Conservation (phyloP, 2,888 invertebrate species). For the Tenthredo notha region DNA sequence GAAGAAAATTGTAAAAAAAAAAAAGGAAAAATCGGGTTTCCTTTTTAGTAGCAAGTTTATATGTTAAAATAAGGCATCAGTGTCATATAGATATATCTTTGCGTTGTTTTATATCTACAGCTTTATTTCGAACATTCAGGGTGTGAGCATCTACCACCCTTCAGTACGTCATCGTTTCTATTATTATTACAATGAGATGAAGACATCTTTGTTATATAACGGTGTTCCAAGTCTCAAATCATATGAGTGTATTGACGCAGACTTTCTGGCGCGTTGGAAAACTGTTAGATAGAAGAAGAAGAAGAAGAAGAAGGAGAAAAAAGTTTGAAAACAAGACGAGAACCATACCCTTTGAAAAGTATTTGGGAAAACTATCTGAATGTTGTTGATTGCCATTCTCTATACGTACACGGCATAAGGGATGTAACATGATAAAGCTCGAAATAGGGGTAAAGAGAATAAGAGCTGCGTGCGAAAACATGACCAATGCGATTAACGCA, state of each 20-base stretch:
- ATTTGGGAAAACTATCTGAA: conserved; percentile 57
- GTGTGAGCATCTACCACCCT: background rate
- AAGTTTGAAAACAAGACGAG: conserved; percentile 26
- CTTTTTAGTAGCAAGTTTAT: background rate
- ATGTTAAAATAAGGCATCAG: background rate
- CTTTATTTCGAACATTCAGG: background rate
- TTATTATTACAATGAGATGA: conserved; percentile 12
- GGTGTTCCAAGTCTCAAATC: background rate
- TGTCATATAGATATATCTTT: background rate
- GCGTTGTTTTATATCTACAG: background rate
- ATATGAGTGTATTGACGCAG: conserved; percentile 51
- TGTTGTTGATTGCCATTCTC: conserved; percentile 55
- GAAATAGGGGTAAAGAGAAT: background rate
- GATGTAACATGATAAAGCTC: background rate
- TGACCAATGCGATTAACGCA: conserved; percentile 35
- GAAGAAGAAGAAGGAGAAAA: background rate
- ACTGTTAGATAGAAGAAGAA: background rate
- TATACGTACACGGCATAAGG: background rate
- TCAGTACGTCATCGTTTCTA: background rate
- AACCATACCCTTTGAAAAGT: conserved; percentile 50
- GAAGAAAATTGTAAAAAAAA: too few relatives aligned
- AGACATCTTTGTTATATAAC: conserved; percentile 58
- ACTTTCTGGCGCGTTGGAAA: conserved; percentile 36
- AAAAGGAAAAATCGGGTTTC: too few relatives aligned
- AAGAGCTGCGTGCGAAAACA: conserved; percentile 25